phyloP scores from a whole-genome alignment of 2,888 invertebrate species.

The Sceliomorpha sp. region DNA sequence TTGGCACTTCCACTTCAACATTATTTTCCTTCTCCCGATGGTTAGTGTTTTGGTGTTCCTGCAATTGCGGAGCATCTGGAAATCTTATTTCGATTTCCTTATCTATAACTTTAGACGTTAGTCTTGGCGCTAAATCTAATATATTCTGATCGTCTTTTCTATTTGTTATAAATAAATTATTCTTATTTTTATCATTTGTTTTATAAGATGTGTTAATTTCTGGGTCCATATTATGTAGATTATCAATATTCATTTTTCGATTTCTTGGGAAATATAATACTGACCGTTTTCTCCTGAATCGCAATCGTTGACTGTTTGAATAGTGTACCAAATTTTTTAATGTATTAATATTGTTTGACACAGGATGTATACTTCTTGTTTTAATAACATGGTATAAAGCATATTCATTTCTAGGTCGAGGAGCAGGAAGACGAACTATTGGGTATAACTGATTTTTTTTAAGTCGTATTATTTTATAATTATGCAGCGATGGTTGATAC shows the following conservation, averaged over 20 bases:
- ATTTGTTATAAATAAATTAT: not conserved
- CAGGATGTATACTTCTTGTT: slow-evolving; percentile 1
- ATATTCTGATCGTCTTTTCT: slow-evolving; percentile 45
- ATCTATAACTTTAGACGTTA: slow-evolving; percentile 63
- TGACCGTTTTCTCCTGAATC: slow-evolving; percentile 32
- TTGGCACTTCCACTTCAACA: slow-evolving; percentile 69
- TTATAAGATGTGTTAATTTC: too few species aligned
- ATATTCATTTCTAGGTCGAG: slow-evolving; percentile 56
- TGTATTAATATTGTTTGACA: too few species aligned
- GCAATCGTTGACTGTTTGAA: slow-evolving; percentile 57
- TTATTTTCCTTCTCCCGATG: slow-evolving; percentile 65
- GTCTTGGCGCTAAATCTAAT: slow-evolving; percentile 62
- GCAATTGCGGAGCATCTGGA: slow-evolving; percentile 50
- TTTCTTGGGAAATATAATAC: slow-evolving; percentile 10
- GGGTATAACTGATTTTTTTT: too few species aligned
- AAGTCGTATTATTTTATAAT: too few species aligned
- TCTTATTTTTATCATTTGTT: not conserved
- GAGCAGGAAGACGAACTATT: slow-evolving; percentile 54
- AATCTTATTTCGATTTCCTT: slow-evolving; percentile 69
- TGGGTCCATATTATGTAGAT: too few species aligned
- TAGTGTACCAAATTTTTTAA: slow-evolving; percentile 10
- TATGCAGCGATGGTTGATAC: too few species aligned
- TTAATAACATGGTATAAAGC: slow-evolving; percentile 40
- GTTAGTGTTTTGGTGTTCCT: slow-evolving; percentile 72
- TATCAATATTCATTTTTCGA: too few species aligned